Evolutionary conservation across 2,797 vertebrate species (phyloP), one percentile per base, ranked within the genome.

Genomic region (Sternotherus odoratus): DNA sequence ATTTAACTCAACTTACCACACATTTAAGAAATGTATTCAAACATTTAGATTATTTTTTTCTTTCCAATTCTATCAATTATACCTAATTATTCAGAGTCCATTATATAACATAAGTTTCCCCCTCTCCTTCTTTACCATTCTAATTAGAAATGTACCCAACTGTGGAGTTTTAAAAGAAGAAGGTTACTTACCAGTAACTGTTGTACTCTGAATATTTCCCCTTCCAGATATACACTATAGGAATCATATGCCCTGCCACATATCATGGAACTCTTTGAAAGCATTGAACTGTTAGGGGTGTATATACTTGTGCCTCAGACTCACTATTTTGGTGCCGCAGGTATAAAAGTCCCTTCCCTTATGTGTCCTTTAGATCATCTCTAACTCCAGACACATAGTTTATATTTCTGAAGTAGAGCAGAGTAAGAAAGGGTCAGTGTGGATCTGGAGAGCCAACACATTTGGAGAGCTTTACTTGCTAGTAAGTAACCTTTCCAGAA

Each of bases 341-440:
- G 11, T 30, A 66, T 6, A 93, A 51, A 87, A 87, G 16, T 23
- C 86, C 56, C 56, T 12, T 79, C 7, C 74, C 79, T 51, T 77
- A 83, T 17, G 28, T 15, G 23, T 77, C 72, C 81, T 83, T 94
- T 24, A 77, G 26, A 39, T 85, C 85, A 88, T 39, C 10, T 24
- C 60, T 91, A 91, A 83, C 15, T 77, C 49, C 39, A 7, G 12
- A 33, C 36, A 16, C 1, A 8, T 36, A 24, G 33, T 83, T 95
- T 91, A 93, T 86, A 91, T 83, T 16, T 51, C 51, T 93, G 46
- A 30, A 90, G 8, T 30, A 90, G 13, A 60, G 57, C 72, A 17
- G 51, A 91, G 13, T 28, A 46, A 74, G 69, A 46, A 46, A 74
- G 79, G 53, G 54, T 56, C 88, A 53, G 89, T 69, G 57, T 26